A percentile compares a stretch with the other conserved stretches of the same genome.
These are phyloP conservation scores for Dolomedes plantarius DNA, from an alignment of 2,888 invertebrate species.

Conservation along the genomic window DNA sequence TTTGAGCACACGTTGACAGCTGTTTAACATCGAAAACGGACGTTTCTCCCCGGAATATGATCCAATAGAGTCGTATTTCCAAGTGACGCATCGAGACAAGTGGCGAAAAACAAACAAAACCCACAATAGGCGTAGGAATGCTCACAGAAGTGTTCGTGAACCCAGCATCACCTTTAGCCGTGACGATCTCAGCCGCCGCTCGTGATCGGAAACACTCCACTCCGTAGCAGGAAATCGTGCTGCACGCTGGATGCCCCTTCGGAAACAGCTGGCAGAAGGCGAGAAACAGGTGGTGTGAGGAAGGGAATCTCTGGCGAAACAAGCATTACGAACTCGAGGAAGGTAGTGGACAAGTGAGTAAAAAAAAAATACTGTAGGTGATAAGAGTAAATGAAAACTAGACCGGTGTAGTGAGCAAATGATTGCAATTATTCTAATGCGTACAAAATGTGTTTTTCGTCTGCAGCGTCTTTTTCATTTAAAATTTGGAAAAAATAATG, in stretches of 20 bases:
- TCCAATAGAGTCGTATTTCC: too few relatives aligned
- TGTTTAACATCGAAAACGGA: too few relatives aligned
- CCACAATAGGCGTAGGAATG: background rate
- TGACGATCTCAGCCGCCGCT: conserved; percentile 44
- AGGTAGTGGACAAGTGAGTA: background rate
- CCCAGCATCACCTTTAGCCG: conserved; percentile 5
- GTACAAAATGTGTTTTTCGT: too few relatives aligned
- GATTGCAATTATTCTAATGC: too few relatives aligned
- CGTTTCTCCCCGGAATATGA: too few relatives aligned
- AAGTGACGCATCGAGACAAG: background rate
- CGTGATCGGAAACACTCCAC: conserved; percentile 29
- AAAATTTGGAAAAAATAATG: too few relatives aligned
- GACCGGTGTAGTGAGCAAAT: too few relatives aligned
- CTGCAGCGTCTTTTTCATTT: too few relatives aligned
- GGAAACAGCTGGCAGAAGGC: conserved; percentile 44
- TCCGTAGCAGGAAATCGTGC: conserved; percentile 27
- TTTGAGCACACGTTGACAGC: too few relatives aligned
- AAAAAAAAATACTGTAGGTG: too few relatives aligned
- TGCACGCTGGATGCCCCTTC: conserved; percentile 5
- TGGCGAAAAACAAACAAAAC: background rate
- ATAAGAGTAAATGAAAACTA: too few relatives aligned
- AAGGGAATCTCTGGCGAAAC: background rate
- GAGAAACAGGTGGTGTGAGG: background rate
- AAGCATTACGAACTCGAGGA: background rate
- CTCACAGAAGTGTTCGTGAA: conserved; percentile 10